A percentile compares a stretch with the other conserved stretches of the same genome.
Evolutionary conservation across 2,888 invertebrate species (phyloP).

Genomic region (Sminthurinus aureus): DNA sequence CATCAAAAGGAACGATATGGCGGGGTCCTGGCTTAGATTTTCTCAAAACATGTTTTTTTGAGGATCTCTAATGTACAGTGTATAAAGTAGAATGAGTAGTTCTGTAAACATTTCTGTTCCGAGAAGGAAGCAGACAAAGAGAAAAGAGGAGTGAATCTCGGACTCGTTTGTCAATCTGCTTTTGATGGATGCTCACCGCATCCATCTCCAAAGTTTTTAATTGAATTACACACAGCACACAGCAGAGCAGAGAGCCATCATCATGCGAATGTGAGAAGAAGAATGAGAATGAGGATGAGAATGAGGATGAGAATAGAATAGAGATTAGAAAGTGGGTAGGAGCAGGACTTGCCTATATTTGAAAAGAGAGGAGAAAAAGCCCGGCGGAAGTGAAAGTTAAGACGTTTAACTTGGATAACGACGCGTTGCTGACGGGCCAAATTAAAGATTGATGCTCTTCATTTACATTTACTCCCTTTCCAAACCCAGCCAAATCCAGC

Average conservation of each 20-base stretch:
- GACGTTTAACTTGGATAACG: slow-evolving; percentile 14
- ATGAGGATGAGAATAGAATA: too few relatives aligned
- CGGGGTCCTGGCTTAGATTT: too few relatives aligned
- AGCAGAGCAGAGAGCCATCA: not conserved
- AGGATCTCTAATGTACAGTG: too few relatives aligned
- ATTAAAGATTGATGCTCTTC: slow-evolving; percentile 30
- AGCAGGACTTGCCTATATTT: too few relatives aligned
- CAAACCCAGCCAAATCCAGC: not conserved
- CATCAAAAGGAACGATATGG: too few relatives aligned
- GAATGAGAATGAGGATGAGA: not conserved
- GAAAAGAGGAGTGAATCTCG: not conserved
- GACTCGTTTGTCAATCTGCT: slow-evolving; percentile 40
- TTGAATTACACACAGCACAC: slow-evolving; percentile 17
- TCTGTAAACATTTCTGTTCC: too few relatives aligned
- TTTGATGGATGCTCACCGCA: slow-evolving; percentile 31
- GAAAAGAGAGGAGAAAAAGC: not conserved
- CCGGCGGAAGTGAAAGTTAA: not conserved
- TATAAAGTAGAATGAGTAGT: too few relatives aligned
- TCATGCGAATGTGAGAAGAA: not conserved
- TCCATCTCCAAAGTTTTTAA: slow-evolving; percentile 34
- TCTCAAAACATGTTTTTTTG: too few relatives aligned
- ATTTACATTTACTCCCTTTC: slow-evolving; percentile 23
- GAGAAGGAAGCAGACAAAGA: not conserved
- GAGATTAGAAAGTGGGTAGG: too few relatives aligned
- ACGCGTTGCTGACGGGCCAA: slow-evolving; percentile 18